Evolutionary conservation across 1,140 invertebrate genomes (phyloP), one percentile per base, ranked within the genome.

Genomic region (Thaumatotibia leucotreta): DNA sequence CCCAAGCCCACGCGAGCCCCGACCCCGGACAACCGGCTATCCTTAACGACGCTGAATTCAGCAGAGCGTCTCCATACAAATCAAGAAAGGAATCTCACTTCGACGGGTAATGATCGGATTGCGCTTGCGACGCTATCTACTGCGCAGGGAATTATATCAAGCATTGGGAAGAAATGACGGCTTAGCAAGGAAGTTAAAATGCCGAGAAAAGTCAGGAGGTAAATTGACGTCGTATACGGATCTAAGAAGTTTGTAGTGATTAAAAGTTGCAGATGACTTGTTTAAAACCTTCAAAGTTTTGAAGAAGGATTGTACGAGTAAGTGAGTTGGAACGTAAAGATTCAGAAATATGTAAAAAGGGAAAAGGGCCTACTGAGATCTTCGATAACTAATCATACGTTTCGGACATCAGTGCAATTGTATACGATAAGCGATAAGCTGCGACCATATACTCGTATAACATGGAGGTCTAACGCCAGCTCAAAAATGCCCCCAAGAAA

Each of bases 121-220:
- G 80, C 84, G 0, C 70, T 91, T 10, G 83, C 90, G 0, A 86
- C 77, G 0, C 69, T 93, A 75, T 76, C 92, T 76, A 70, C 84
- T 11, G 88, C 85, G 20, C 93, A 92, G 32, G 92, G 93, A 0
- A 82, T 93, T 8, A 92, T 92, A 2, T 86, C 92, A 2, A 92
- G 91, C 1, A 93, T 93, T 1, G 92, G 91, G 29, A 93, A 93
- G 63, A 92, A 85, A 83, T 92, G 91, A 92, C 91, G 89, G 61
- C 75, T 83, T 58, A 83, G 69, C 58, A 82, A 79, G 52, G 82
- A 85, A 14, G 75, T 66, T 6, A 76, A 63, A 66, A 74, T 77
- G 61, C 82, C 83, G 0, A 80, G 76, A 64, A 88, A 86, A 54
- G 73, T 83, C 22, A 78, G 79, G 20, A 76, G 79, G 52, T 72